These are phyloP conservation scores for Menura novaehollandiae DNA, from an alignment of 2,113 vertebrate genomes.

Conservation along the genomic window DNA sequence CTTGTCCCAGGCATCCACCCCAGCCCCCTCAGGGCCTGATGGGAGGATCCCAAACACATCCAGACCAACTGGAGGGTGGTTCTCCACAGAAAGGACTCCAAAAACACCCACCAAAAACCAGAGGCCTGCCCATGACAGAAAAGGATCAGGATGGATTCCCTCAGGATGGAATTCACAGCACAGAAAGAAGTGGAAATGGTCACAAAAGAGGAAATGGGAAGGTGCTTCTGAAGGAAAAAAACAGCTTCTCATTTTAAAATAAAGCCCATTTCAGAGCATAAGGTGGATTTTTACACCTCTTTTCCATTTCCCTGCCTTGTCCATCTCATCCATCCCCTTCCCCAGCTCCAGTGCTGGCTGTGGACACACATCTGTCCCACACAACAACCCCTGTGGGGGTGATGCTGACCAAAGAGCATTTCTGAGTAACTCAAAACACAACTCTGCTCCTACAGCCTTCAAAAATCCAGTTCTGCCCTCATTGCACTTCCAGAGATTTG, in stretches of 20 bases:
- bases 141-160: background rate
- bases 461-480: background rate
- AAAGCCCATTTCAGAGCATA: background rate
- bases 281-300: background rate
- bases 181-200: background rate
- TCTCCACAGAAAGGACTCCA: background rate
- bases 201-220: background rate
- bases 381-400: background rate
- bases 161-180: background rate
- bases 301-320: background rate
- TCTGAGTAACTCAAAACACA: background rate
- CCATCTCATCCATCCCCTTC: background rate
- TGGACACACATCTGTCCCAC: background rate
- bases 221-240: background rate
- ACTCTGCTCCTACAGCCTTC: background rate
- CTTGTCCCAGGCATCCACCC: fast-evolving
- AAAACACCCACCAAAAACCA: background rate
- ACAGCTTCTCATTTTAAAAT: background rate
- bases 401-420: background rate
- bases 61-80: too few relatives aligned
- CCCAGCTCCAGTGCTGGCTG: background rate
- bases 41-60: too few relatives aligned
- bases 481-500: background rate
- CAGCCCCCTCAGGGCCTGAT: background rate
- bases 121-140: fast-evolving